Evolutionary conservation across 1,140 invertebrate genomes (phyloP).

Genomic region (Odontomachus brunneus): DNA sequence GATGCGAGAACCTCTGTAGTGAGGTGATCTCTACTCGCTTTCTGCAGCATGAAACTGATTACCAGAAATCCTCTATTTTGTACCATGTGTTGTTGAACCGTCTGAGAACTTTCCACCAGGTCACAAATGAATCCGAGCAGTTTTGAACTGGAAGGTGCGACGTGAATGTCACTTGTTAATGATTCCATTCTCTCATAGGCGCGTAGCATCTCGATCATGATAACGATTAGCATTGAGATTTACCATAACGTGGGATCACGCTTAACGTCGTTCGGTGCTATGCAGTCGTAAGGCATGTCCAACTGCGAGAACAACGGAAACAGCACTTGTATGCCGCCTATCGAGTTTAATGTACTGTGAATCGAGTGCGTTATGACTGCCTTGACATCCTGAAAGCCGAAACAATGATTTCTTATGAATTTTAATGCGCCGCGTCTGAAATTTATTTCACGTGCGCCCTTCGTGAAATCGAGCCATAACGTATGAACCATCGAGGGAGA

Average conservation of each 20-base stretch:
- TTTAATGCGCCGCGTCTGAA: neutral
- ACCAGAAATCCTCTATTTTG: slow-evolving; percentile 99
- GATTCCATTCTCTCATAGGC: neutral
- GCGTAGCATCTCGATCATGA: neutral
- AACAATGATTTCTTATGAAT: slow-evolving; percentile 40
- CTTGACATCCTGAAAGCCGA: slow-evolving; percentile 96
- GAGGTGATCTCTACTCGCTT: slow-evolving; percentile 96
- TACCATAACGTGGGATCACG: slow-evolving; percentile 95
- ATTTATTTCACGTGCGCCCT: neutral
- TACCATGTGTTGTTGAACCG: slow-evolving; percentile 99
- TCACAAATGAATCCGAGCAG: slow-evolving; percentile 98
- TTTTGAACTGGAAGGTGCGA: slow-evolving; percentile 92
- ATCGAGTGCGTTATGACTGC: slow-evolving; percentile 99
- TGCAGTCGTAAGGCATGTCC: slow-evolving; percentile 95
- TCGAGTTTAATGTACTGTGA: slow-evolving; percentile 99
- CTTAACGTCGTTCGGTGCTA: slow-evolving; percentile 90
- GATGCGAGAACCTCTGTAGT: slow-evolving; percentile 96
- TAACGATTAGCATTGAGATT: slow-evolving; percentile 61
- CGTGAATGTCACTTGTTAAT: neutral
- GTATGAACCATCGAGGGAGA: neutral
- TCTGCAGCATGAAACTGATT: slow-evolving; percentile 98
- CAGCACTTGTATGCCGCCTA: slow-evolving; percentile 99
- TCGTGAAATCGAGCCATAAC: neutral
- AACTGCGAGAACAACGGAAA: slow-evolving; percentile 99
- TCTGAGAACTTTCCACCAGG: slow-evolving; percentile 97